These are phyloP conservation scores for Acrobasis repandana DNA, from an alignment of 2,888 invertebrate species.

Conservation along the genomic window DNA sequence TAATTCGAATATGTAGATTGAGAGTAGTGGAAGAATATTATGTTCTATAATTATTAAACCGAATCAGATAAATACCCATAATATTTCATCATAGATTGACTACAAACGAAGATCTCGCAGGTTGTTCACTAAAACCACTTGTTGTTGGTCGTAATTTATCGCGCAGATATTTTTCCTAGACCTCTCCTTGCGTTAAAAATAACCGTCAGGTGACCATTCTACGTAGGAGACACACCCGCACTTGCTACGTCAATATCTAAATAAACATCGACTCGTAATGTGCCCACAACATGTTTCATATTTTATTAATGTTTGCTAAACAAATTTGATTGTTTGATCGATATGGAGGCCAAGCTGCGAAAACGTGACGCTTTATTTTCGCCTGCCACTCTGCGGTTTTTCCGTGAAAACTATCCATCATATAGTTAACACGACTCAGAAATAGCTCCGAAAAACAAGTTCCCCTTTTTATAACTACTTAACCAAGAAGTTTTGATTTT, in stretches of 20 bases:
- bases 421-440: background rate
- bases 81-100: background rate
- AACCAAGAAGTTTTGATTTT: background rate
- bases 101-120: background rate
- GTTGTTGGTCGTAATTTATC: background rate
- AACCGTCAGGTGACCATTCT: conserved; percentile 55
- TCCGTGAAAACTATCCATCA: background rate
- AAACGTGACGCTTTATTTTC: conserved; percentile 10
- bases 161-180: conserved; percentile 28
- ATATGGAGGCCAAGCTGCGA: background rate
- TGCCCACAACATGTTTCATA: conserved; percentile 24
- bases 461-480: too few species aligned
- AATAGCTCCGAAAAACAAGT: too few species aligned
- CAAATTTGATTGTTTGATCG: conserved; percentile 1
- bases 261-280: conserved; percentile 55
- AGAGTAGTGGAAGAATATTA: too few species aligned
- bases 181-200: conserved; percentile 43
- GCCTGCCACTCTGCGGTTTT: background rate
- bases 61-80: too few species aligned
- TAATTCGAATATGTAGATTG: too few species aligned
- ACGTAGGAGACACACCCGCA: conserved; percentile 75
- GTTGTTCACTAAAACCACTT: conserved; percentile 9
- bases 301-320: conserved; percentile 1
- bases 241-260: conserved; percentile 44
- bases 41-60: too few species aligned